Evolutionary conservation across 2,888 invertebrate genomes (phyloP).

Genomic region (Spilarctia lutea): DNA sequence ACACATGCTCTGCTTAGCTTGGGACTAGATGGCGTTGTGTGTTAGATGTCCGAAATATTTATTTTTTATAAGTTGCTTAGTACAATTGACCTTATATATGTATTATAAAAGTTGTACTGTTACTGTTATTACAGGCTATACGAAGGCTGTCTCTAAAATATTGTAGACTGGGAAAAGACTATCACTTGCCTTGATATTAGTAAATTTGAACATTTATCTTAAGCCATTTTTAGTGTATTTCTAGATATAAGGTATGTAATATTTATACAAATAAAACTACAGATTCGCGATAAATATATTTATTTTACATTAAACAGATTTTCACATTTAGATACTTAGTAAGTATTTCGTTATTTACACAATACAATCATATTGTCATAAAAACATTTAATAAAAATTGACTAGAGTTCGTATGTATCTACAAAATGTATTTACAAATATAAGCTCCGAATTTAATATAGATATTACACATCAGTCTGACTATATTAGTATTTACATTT

Average conservation of each 20-base stretch:
- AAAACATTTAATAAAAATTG: slow-evolving; percentile 84
- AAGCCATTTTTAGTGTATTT: not conserved
- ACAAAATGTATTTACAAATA: slow-evolving; percentile 81
- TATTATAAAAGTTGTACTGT: too few relatives aligned
- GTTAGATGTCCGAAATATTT: too few relatives aligned
- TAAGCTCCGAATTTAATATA: slow-evolving; percentile 81
- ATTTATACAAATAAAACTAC: slow-evolving; percentile 36
- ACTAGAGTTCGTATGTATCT: slow-evolving; percentile 80
- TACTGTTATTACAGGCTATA: not conserved
- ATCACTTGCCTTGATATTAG: not conserved
- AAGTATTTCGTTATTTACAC: slow-evolving; percentile 71
- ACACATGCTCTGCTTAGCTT: too few relatives aligned
- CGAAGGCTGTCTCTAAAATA: not conserved
- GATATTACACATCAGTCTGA: slow-evolving; percentile 79
- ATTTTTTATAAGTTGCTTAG: not conserved
- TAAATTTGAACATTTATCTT: not conserved
- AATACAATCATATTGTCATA: slow-evolving; percentile 84
- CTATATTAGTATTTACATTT: slow-evolving; percentile 63
- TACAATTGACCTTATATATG: too few relatives aligned
- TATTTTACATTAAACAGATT: slow-evolving; percentile 77
- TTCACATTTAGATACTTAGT: slow-evolving; percentile 71
- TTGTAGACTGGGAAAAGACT: not conserved
- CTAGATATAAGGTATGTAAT: not conserved
- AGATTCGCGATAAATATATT: slow-evolving; percentile 69
- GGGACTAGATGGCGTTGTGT: too few relatives aligned